Evolutionary conservation across 2,113 vertebrate genomes (phyloP), one percentile per base, ranked within the genome.

Genomic region (Stigmatopora argus): DNA sequence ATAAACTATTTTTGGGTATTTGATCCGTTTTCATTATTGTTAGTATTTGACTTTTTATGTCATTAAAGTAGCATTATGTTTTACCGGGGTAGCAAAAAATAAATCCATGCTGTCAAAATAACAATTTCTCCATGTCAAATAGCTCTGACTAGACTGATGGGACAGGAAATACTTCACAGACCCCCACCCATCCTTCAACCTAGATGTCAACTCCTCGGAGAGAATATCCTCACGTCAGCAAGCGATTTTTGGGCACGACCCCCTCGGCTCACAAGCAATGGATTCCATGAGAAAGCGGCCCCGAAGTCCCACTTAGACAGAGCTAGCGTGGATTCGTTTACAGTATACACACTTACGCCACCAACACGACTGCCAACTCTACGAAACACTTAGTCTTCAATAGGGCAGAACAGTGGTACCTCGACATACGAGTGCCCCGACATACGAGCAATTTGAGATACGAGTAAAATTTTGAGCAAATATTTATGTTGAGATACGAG

Each of bases 201-300:
- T 79, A 86, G 80, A 88, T 82, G 82, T 85, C 70, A 83, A 70
- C 76, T 77, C 84, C 85, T 80, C 67, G 62, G 83, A 85, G 84
- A 83, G 65, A 77, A 67, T 64, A 51, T 72, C 64, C 57, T 80
- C 81, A 78, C 59, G 58, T 78, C 73, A 83, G 69, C 75, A 80
- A 69, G 26, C 34, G 73, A 66, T 69, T 57, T 78, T 76, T 80
- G 75, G 74, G 77, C 73, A 84, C 21, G 66, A 73, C 75, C 73
- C 70, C 65, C 70, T 74, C 64, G 52, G 80, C 65, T 26, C 52
- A 69, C 26, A 47, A 48, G 69, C 71, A 51, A 74, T 60, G 11
- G 47, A 60, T 47, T 77, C 52, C 64, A 41, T 85, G 85, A 79
- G 80, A 88, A 85, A 79, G 18, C 41, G 68, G 68, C 67, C 3